These are phyloP conservation scores for Cryptotermes secundus DNA, from an alignment of 1,140 invertebrate species.

Conservation along the genomic window DNA sequence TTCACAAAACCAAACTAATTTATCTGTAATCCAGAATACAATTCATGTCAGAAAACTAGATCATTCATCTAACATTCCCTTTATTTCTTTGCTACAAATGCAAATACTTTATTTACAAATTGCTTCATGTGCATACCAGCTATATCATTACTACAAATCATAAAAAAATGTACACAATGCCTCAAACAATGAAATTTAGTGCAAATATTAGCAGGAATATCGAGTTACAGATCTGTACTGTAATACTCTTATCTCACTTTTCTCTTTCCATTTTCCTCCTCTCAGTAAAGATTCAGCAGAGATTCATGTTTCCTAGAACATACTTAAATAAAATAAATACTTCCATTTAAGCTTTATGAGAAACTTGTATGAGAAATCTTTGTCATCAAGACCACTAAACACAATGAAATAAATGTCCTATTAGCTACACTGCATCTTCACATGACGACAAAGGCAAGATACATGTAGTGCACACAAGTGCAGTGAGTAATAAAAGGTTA, in stretches of 20 bases:
- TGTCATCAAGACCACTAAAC: not conserved
- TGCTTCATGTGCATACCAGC: not conserved
- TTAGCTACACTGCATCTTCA: not conserved
- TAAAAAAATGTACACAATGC: not conserved
- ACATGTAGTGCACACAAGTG: not conserved
- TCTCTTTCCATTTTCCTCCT: not conserved
- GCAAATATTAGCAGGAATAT: not conserved
- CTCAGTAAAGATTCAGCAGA: not conserved
- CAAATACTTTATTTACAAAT: slow-evolving; percentile 2
- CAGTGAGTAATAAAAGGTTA: not conserved
- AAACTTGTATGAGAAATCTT: slow-evolving; percentile 6
- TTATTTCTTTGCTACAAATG: not conserved
- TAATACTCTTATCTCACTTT: not conserved
- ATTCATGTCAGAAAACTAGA: not conserved
- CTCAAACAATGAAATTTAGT: not conserved
- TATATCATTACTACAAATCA: not conserved
- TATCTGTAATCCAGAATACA: not conserved
- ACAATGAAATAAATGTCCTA: not conserved
- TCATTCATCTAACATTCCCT: not conserved
- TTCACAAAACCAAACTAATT: not conserved
- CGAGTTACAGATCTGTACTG: not conserved
- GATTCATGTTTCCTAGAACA: not conserved
- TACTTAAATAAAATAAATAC: slow-evolving; percentile 9
- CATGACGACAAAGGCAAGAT: not conserved
- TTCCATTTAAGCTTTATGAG: not conserved